Evolutionary conservation across 2,797 vertebrate genomes (phyloP), one percentile per base, ranked within the genome.

Genomic region (Alexandromys oeconomus): DNA sequence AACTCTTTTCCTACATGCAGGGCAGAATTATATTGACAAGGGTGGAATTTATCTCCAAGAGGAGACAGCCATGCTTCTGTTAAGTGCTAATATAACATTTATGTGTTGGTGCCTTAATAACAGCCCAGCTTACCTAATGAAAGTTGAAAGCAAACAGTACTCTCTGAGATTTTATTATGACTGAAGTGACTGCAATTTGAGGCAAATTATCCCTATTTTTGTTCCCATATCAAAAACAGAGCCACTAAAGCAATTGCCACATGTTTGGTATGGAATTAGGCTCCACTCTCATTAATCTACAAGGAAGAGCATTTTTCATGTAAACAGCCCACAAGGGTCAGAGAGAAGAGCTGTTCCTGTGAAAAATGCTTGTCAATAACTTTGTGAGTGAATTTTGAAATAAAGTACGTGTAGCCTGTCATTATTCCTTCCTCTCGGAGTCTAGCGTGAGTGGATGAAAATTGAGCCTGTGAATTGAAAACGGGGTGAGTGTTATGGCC

Each of bases 1-100:
- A 98, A 98, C 98, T 98, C 98, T 98, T 98, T 98, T 98, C 98
- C 98, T 98, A 98, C 98, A 98, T 98, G 99, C 98, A 98, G 98
- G 98, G 98, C 98, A 98, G 98, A 99, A 99, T 99, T 99, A 98
- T 99, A 99, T 99, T 99, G 99, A 99, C 99, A 99, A 99, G 99
- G 97, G 98, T 98, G 98, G 98, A 98, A 99, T 99, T 99, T 98
- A 98, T 98, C 98, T 99, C 99, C 99, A 99, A 98, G 96, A 99
- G 98, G 98, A 99, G 98, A 99, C 98, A 98, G 98, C 98, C 97
- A 98, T 98, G 98, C 98, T 98, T 96, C 98, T 97, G 98, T 98
- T 99, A 99, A 99, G 99, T 99, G 99, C 99, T 99, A 99, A 99
- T 99, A 98, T 99, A 99, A 99, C 99, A 99, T 99, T 99, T 99